Conservation (phyloP, 2,113 vertebrate genomes). For the Malurus alboscapulatus region DNA sequence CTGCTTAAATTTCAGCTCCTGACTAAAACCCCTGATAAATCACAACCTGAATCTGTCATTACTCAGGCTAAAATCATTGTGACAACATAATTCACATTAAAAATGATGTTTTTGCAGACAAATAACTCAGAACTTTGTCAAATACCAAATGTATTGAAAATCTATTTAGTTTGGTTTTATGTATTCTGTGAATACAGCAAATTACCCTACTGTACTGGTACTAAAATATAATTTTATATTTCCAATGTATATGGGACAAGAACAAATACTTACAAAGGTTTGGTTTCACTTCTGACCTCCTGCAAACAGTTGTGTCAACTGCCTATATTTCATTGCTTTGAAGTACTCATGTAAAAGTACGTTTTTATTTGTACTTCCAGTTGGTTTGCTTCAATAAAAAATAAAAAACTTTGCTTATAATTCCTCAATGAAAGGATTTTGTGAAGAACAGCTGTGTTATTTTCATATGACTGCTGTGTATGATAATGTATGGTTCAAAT, state of each 20-base stretch:
- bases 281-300: not conserved
- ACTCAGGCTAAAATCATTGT: not conserved
- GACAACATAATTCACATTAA: not conserved
- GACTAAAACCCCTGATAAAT: not conserved
- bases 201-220: not conserved
- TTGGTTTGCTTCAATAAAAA: not conserved
- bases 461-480: not conserved
- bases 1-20: not conserved
- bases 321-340: not conserved
- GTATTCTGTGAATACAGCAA: not conserved
- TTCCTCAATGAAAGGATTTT: not conserved
- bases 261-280: not conserved
- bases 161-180: not conserved
- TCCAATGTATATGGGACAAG: not conserved
- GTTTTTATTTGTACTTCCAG: not conserved
- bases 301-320: not conserved
- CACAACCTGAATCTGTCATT: not conserved
- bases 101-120: not conserved
- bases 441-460: not conserved
- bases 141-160: not conserved
- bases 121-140: not conserved
- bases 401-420: not conserved
- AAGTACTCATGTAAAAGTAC: not conserved
- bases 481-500: not conserved
- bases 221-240: not conserved